These are phyloP conservation scores for Dissostichus mawsoni DNA, from an alignment of 2,113 vertebrate genomes.

Conservation along the genomic window DNA sequence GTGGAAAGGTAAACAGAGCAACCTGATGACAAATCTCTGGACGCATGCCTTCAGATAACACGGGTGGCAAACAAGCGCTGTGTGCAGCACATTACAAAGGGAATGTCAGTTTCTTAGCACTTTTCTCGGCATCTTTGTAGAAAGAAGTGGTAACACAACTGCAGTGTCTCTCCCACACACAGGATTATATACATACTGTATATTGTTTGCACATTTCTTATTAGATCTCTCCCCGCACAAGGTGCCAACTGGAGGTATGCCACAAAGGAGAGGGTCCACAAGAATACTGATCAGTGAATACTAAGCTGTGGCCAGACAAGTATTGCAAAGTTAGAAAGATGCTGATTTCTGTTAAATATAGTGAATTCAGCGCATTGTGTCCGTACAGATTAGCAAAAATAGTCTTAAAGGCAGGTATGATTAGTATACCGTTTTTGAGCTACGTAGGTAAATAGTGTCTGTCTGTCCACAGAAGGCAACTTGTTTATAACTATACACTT, in stretches of 20 bases:
- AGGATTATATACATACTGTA: conserved; percentile 4
- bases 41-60: conserved; percentile 55
- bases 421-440: too few relatives aligned
- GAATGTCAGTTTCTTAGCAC: conserved; percentile 24
- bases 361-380: background rate
- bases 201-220: conserved; percentile 30
- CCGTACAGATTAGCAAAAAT: too few relatives aligned
- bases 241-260: conserved; percentile 35
- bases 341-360: background rate
- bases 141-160: background rate
- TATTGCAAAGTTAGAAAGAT: conserved; percentile 18
- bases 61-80: conserved; percentile 51
- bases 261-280: conserved; percentile 8
- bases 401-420: too few relatives aligned
- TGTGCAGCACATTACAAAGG: conserved; percentile 19
- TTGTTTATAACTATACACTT: too few relatives aligned
- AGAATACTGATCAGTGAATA: conserved; percentile 39
- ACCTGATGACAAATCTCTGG: conserved; percentile 62
- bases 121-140: conserved; percentile 5
- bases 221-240: conserved; percentile 22
- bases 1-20: conserved; percentile 68
- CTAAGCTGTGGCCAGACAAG: background rate
- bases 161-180: conserved; percentile 28
- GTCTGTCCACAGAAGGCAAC: too few relatives aligned
- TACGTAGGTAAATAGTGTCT: too few relatives aligned